Evolutionary conservation across 1,140 invertebrate genomes (phyloP), one percentile per base, ranked within the genome.

Genomic region (Drosophila repleta): DNA sequence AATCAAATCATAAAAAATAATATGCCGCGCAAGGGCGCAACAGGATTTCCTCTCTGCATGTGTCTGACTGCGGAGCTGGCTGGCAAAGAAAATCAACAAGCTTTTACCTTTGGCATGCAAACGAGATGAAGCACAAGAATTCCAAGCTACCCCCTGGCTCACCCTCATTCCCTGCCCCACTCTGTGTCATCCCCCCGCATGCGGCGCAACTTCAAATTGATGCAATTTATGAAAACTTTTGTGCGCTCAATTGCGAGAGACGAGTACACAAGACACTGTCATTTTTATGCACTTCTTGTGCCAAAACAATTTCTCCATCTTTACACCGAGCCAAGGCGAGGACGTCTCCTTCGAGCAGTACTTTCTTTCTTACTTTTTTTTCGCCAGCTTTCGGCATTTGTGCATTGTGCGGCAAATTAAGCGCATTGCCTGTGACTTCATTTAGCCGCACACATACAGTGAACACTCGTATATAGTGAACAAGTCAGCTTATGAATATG

Each of bases 161-260:
- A 32, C 39, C 46, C 51, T 32, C 13, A 15, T 8, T 41, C 39
- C 1, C 26, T 45, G 6, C 5, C 15, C 10, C 24, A 8, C 0
- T 10, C n/a, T 3, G 13, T 21, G 6, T 24, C 41, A 11, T 8
- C 35, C 4, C 3, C 15, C 29, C 17, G 49, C 18, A 10, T 41
- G 45, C 20, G 49, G 55, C 52, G 45, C 46, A 48, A 81, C 82
- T 87, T 65, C 74, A 85, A 85, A 85, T 85, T 85, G 82, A 85
- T 85, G 82, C 82, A 85, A 85, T 85, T 85, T 85, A 85, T 85
- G 82, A 85, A 85, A 85, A 85, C 77, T 85, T 85, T 85, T 85
- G 82, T 87, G 78, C 82, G 82, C 82, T 85, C 82, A 85, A 87
- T 81, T 85, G 82, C 82, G 71, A 85, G 77, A 20, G 32, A 52